Conservation (phyloP, 2,113 vertebrate species). For the Rousettus leschenaultii region DNA sequence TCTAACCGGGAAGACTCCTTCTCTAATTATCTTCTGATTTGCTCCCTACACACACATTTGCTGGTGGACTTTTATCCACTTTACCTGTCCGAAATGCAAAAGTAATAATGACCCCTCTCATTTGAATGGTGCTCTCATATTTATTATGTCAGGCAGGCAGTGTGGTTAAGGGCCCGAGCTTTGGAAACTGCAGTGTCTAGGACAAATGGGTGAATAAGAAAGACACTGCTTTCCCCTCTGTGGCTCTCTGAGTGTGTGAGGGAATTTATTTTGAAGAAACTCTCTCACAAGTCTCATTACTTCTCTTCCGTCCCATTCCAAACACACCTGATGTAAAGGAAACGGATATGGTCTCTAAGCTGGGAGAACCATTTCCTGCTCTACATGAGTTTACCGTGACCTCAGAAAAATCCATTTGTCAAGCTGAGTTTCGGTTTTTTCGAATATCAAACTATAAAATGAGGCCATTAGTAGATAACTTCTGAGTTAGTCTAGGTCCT, state of each 20-base stretch:
- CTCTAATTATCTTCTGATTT: background rate
- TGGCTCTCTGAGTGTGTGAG: background rate
- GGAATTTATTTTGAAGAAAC: background rate
- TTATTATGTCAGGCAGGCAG: background rate
- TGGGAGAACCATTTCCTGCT: background rate
- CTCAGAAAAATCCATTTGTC: background rate
- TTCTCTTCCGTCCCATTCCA: background rate
- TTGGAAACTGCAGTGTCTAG: background rate
- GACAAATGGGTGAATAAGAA: background rate
- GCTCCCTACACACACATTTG: background rate
- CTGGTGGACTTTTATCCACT: background rate
- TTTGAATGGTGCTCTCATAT: background rate
- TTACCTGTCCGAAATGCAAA: background rate
- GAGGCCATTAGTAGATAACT: background rate
- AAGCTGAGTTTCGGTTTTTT: background rate
- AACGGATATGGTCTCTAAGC: background rate
- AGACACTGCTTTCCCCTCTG: background rate
- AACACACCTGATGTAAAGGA: background rate
- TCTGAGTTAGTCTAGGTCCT: background rate
- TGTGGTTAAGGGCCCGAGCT: background rate
- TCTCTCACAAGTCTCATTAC: background rate
- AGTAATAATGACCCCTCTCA: background rate
- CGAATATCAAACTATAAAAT: background rate
- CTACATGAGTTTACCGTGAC: background rate
- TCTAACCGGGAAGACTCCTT: background rate